These are phyloP conservation scores for Alethe castanea DNA, from an alignment of 2,113 vertebrate genomes.

Conservation along the genomic window DNA sequence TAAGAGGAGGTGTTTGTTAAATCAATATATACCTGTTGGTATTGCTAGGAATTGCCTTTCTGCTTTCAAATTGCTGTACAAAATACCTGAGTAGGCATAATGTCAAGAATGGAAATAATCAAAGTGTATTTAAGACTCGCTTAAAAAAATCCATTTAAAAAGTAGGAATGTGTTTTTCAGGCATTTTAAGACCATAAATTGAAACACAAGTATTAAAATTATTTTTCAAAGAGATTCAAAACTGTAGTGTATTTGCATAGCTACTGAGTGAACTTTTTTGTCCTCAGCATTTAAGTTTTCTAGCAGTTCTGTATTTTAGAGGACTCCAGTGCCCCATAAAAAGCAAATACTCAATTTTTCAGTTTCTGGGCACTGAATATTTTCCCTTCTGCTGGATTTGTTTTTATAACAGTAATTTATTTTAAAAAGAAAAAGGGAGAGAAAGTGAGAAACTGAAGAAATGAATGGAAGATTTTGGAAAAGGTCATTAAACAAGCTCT, in stretches of 20 bases:
- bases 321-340: conserved; percentile 85
- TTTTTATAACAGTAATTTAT: conserved; percentile 88
- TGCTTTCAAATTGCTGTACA: conserved; percentile 64
- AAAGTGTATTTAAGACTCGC: conserved; percentile 68
- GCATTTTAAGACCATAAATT: conserved; percentile 68
- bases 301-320: conserved; percentile 82
- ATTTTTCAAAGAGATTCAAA: conserved; percentile 71
- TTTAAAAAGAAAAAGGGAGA: conserved; percentile 73
- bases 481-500: conserved; percentile 52
- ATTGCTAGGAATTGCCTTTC: conserved; percentile 68
- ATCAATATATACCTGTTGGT: conserved; percentile 57
- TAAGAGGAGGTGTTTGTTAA: conserved; percentile 69
- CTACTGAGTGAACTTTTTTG: conserved; percentile 67
- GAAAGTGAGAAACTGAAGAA: conserved; percentile 67
- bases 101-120: conserved; percentile 72
- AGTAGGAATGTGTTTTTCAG: conserved; percentile 50
- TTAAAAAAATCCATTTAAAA: conserved; percentile 71
- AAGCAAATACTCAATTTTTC: conserved; percentile 80
- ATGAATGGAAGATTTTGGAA: conserved; percentile 61
- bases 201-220: conserved; percentile 74
- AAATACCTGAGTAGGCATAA: conserved; percentile 64
- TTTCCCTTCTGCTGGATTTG: conserved; percentile 82
- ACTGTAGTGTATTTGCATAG: conserved; percentile 70
- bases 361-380: conserved; percentile 76
- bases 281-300: conserved; percentile 79